Evolutionary conservation across 2,888 invertebrate genomes (phyloP), one percentile per base, ranked within the genome.

Genomic region (Itoplectis maculator): DNA sequence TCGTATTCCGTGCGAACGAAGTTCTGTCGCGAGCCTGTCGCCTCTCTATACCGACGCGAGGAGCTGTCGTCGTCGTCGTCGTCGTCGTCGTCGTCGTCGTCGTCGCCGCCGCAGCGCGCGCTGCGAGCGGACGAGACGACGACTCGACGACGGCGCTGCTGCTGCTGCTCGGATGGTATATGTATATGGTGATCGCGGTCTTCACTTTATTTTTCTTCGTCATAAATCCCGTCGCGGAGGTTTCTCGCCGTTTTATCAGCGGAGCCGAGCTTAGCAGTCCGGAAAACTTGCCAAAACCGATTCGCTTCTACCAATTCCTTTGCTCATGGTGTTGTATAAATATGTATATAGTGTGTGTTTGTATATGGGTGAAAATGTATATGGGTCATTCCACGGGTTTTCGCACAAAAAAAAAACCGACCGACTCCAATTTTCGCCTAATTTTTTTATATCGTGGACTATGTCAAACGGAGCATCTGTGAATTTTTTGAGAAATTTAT

Each of bases 1-100:
- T 61, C 75, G 79, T 82, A 79, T 73, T 79, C 79, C 78, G 79
- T 72, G 66, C 79, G 69, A 72, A 70, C 79, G 37, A 79, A 76
- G 75, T 76, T 72, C 66, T 11, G 70, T 59, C 75, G 49, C n/a
- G 20, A n/a, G 23, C 45, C 29, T 18, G 11, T 35, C 11, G 15
- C 47, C n/a, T 15, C 11, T 47, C n/a, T 35, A 29, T 29, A 35
- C 51, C 40, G 51, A 74, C 49, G 63, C 23, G 63, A 74, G 35
- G n/a, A 74, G 54, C 18, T n/a, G n/a, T n/a, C n/a, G n/a, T n/a
- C n/a, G n/a, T n/a, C n/a, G n/a, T n/a, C n/a, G n/a, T n/a, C n/a
- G n/a, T n/a, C n/a, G n/a, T n/a, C n/a, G n/a, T n/a, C n/a, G n/a
- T n/a, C n/a, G n/a, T n/a, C n/a, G n/a, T n/a, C n/a, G n/a, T n/a